phyloP scores from a whole-genome alignment of 2,888 invertebrate genomes.

The Monopis laevigella region DNA sequence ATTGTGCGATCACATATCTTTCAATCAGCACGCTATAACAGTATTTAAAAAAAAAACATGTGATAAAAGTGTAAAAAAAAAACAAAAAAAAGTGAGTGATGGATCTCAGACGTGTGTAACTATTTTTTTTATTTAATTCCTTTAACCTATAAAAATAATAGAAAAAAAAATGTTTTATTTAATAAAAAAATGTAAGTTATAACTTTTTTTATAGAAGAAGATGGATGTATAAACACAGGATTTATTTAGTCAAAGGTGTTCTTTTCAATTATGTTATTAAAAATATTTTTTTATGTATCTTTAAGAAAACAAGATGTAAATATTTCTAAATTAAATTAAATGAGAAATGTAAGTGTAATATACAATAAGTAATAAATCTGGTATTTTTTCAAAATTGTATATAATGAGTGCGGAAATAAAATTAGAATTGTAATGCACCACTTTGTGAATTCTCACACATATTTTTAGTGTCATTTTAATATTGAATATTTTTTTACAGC shows the following conservation, averaged over 20 bases:
- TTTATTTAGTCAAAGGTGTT: slow-evolving; percentile 2
- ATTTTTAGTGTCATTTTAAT: no score
- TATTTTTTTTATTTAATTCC: slow-evolving; percentile 44
- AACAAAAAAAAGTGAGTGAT: slow-evolving; percentile 56
- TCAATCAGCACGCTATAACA: slow-evolving; percentile 34
- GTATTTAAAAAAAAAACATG: slow-evolving; percentile 51
- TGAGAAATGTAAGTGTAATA: no score
- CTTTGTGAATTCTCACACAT: no score
- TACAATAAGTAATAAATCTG: no score
- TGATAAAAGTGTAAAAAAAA: slow-evolving; percentile 54
- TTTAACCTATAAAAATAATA: slow-evolving; percentile 21
- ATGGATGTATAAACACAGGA: no score
- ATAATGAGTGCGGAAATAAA: no score
- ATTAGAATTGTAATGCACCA: no score
- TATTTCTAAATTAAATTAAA: no score
- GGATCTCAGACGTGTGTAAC: slow-evolving; percentile 57
- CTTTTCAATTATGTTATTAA: neutral
- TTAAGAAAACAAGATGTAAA: no score
- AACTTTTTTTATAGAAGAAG: slow-evolving; percentile 10
- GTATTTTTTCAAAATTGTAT: no score
- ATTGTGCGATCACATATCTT: slow-evolving; percentile 7
- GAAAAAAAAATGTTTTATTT: slow-evolving; percentile 26
- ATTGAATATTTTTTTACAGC: no score
- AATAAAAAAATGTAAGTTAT: slow-evolving; percentile 14
- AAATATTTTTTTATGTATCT: no score